A percentile compares a stretch with the other conserved stretches of the same genome.
phyloP scores from a whole-genome alignment of 2,888 invertebrate species.

The Sinhomidia bicolor region DNA sequence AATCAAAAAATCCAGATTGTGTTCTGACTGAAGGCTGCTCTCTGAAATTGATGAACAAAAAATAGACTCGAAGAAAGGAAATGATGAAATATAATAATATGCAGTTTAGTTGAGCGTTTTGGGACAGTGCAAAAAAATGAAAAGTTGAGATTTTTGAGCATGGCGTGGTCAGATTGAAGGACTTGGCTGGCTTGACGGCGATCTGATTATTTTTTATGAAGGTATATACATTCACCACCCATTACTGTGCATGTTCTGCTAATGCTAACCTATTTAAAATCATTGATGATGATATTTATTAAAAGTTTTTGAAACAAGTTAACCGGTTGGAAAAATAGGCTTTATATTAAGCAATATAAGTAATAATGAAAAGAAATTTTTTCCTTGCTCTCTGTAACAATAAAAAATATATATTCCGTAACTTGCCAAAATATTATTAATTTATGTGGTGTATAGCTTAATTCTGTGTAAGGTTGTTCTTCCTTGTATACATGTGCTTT shows the following conservation, averaged over 20 bases:
- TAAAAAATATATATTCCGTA: too few relatives aligned
- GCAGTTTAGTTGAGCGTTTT: neutral
- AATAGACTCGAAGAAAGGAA: neutral
- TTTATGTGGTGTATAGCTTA: conserved; percentile 2
- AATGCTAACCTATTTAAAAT: neutral
- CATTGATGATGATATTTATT: too few relatives aligned
- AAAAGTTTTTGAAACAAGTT: neutral
- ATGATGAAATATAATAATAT: too few relatives aligned
- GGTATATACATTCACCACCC: too few relatives aligned
- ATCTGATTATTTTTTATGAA: too few relatives aligned
- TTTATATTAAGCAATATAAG: conserved; percentile 21
- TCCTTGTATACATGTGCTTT: conserved; percentile 33
- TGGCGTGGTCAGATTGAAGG: too few relatives aligned
- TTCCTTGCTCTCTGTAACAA: conserved; percentile 13
- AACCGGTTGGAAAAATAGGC: conserved; percentile 1
- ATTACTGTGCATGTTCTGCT: neutral
- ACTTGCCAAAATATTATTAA: conserved; percentile 36
- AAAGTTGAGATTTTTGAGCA: conserved; percentile 25
- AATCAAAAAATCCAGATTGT: conserved; percentile 41
- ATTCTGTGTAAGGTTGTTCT: neutral
- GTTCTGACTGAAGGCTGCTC: conserved; percentile 55
- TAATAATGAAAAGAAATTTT: neutral
- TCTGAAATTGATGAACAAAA: conserved; percentile 52
- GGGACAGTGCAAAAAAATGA: neutral
- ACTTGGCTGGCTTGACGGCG: too few relatives aligned